These are phyloP conservation scores for Jordanella pulchra DNA, from an alignment of 2,797 vertebrate genomes.

Conservation along the genomic window DNA sequence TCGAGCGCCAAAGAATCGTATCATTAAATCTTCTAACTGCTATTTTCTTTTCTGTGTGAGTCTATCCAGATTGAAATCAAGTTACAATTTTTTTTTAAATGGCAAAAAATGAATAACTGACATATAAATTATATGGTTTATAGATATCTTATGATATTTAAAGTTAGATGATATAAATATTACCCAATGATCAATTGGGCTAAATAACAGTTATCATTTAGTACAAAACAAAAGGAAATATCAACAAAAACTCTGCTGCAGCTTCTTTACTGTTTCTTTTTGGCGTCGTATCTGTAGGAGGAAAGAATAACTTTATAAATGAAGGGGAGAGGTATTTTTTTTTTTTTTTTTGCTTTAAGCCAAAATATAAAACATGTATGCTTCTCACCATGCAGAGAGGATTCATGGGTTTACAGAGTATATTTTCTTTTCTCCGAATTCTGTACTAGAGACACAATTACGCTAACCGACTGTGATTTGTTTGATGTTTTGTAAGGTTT, in stretches of 20 bases:
- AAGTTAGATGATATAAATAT: neutral
- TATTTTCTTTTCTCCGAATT: neutral
- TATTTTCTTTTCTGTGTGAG: too few species aligned
- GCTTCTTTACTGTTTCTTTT: too few species aligned
- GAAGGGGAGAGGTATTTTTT: neutral
- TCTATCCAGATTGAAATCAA: too few species aligned
- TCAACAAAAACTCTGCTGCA: neutral
- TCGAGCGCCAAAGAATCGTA: too few species aligned
- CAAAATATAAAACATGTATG: neutral
- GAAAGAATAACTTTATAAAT: slow-evolving; percentile 1
- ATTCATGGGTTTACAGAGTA: neutral
- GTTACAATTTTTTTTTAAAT: neutral
- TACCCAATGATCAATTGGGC: neutral
- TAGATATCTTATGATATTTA: neutral
- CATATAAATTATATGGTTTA: too few species aligned
- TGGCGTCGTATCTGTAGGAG: too few species aligned
- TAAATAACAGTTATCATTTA: too few species aligned
- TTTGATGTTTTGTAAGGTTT: neutral
- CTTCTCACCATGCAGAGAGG: neutral
- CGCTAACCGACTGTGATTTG: neutral
- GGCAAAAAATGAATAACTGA: too few species aligned
- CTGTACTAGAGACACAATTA: neutral
- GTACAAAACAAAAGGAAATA: too few species aligned
- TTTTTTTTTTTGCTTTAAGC: neutral
- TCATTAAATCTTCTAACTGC: too few species aligned